Evolutionary conservation across 2,888 invertebrate genomes (phyloP), one percentile per base, ranked within the genome.

Genomic region (Heteropelma amictum): DNA sequence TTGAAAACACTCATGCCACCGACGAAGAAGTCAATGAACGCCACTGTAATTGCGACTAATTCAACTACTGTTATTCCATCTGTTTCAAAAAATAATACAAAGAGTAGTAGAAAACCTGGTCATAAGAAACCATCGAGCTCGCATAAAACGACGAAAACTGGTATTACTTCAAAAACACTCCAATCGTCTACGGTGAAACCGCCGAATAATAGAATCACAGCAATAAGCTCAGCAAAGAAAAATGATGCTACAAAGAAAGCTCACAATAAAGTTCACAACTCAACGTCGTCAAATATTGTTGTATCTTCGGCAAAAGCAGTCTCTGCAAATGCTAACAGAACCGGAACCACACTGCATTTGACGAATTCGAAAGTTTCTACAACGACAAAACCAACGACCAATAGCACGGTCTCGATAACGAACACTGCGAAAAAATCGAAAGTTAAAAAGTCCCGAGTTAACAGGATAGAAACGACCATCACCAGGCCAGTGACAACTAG

Each of bases 21-120:
- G 33, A 51, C 21, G 40, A 54, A 14, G 10, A 28, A 53, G 56
- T 54, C 65, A 21, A 49, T 45, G 21, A 53, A 51, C 10, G 33
- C 14, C 23, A 56, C 60, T 4, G 8, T 4, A 26, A 1, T 2
- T n/a, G 17, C 68, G 12, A 67, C 53, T 30, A 28, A 14, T 3
- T 40, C 47, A 17, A 42, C 65, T n/a, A 60, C 73, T n/a, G 47
- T 8, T 1, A 26, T 17, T 0, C 17, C 61, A 77, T 61, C 70
- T 61, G 67, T 45, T 60, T 42, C 45, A 60, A 76, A 63, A 58
- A 67, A 65, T 17, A 65, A 38, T 51, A 64, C 67, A 26, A 17
- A 23, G 35, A 69, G 58, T 47, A 19, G 23, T 23, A n/a, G n/a
- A n/a, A 53, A 38, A 23, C 4, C 21, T 6, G 33, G 12, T 8